These are phyloP conservation scores for Athrips mouffetella DNA, from an alignment of 2,888 invertebrate species.

Conservation along the genomic window DNA sequence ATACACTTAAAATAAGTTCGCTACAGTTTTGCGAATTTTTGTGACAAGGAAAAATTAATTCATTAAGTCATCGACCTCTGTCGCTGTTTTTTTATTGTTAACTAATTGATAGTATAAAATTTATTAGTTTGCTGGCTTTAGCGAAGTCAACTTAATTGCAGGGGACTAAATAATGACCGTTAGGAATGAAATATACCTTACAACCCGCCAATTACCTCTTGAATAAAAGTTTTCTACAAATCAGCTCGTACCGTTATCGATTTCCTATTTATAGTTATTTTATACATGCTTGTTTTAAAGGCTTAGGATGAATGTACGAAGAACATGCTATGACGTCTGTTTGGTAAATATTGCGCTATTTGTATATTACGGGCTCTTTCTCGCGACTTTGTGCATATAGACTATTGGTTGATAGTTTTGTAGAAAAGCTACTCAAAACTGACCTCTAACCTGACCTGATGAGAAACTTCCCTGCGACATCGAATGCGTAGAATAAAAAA, in stretches of 20 bases:
- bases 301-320: background rate
- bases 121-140: constrained; percentile 14
- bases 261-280: constrained; percentile 1
- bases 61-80: constrained; percentile 1
- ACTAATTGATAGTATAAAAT: constrained; percentile 17
- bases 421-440: no score
- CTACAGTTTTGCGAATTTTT: no score
- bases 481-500: no score
- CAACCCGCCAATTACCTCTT: constrained; percentile 12
- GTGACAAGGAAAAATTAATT: background rate
- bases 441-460: no score
- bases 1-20: no score
- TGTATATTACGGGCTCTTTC: no score
- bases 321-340: no score
- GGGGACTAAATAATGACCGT: constrained; percentile 7
- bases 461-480: no score
- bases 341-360: no score
- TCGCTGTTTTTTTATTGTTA: background rate
- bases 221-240: constrained; percentile 13
- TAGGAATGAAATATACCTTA: constrained; percentile 1
- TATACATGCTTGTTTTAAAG: background rate
- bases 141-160: constrained; percentile 12
- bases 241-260: constrained; percentile 6
- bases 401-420: no score
- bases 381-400: no score